Base-by-base conservation (phyloP, 2,888 invertebrate genomes). In the Myopa tessellatipennis region DNA sequence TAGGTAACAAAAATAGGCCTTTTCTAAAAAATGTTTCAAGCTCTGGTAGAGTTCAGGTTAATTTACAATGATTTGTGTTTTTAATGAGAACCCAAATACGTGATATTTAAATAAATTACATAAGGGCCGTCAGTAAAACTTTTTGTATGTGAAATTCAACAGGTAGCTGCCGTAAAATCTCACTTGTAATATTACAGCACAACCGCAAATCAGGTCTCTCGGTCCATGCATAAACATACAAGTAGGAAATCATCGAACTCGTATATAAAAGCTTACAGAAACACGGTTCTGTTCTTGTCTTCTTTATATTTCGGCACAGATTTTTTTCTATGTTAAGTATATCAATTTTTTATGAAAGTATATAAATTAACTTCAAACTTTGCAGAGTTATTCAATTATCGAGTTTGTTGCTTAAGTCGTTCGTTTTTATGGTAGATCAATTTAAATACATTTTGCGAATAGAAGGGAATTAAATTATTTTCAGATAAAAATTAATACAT, bases 371-470 rank as follows among this genome's bases (percentile, higher is more conserved):
- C 26, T 26, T 26, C 26, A 26, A 26, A 26, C 26, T 26, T 26
- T 26, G 1, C 26, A 26, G 26, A 26, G 26, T 26, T 26, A 26
- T 26, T 50, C 14, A 3, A 10, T 16, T 8, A 73, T 58, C 81
- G 80, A 83, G 87, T 87, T 86, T 83, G 84, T 75, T 78, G 81
- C 82, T 84, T 83, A 80, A 86, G 83, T 86, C 86, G 83, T 86
- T 86, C 79, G 85, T 85, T 82, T 82, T 58, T 26, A 45, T 45
- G 6, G 6, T 10, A 10, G 3, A 10, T 45, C 45, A 8, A 45
- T 45, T 45, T 45, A 45, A 45, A 45, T 2, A 45, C 10, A 45
- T n/a, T 18, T 14, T 26, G 26, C 26, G 2, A 26, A 1, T 26
- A 26, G 26, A 26, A 26, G 26, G 26, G 26, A 26, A 26, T 26